Evolutionary conservation across 2,113 vertebrate species (phyloP), one percentile per base, ranked within the genome.

Genomic region (Hippopotamus amphibius): DNA sequence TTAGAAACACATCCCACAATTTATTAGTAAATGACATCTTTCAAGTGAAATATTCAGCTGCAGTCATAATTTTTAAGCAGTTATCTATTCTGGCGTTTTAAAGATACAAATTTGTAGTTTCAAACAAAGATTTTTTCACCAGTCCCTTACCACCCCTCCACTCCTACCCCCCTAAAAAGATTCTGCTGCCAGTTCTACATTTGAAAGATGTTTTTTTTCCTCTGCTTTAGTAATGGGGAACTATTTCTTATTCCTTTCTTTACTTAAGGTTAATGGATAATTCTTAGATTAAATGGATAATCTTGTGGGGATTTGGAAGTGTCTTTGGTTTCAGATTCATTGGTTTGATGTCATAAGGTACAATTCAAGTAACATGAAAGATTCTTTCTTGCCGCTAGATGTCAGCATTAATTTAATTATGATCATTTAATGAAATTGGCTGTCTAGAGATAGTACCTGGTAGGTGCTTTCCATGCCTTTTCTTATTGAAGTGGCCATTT

Each of bases 311-410:
- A 48, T 77, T 90, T 72, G 68, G 57, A 92, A 71, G 33, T 68
- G 22, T 90, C 46, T 94, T 88, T 92, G 19, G 66, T 69, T 95
- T 88, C 79, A 91, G n/a, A 50, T 33, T 88, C 50, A 43, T 84
- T 88, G 77, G 37, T 95, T 81, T 71, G 41, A 15, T 48, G 72
- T 83, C 63, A 14, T 26, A 92, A 95, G 71, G 76, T 81, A 37
- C 57, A 69, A 69, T 92, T 96, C 63, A 65, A 37, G 77, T 96
- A 88, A 33, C 71, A 53, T 90, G 37, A 12, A 90, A 41, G 59
- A 86, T 87, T 53, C 11, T 21, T 59, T 88, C 74, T 93, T 93
- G 57, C 98, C 98, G 89, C 96, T 98, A 98, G 98, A 26, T 98
- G 98, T 98, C 98, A 98, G 97, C 87, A 92, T 87, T 71, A 63